phyloP scores from a whole-genome alignment of 2,888 invertebrate species.

The Cremastobaeus sp. region DNA sequence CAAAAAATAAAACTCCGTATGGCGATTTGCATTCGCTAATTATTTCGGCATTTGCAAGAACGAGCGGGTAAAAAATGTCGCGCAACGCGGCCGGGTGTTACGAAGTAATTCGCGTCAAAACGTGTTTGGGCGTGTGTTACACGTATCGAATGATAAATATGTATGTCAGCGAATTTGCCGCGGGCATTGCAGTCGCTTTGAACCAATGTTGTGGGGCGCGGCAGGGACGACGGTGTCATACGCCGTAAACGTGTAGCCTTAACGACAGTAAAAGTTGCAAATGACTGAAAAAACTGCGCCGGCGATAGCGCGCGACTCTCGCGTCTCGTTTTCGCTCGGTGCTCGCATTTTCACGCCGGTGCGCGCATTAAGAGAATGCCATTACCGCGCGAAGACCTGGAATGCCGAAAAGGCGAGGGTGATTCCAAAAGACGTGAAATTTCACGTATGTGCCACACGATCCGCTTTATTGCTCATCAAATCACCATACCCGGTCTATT shows the following conservation, averaged over 20 bases:
- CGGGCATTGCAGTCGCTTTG: constrained; percentile 30
- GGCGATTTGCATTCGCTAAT: constrained; percentile 11
- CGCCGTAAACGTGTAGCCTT: constrained; percentile 51
- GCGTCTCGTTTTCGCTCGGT: constrained; percentile 37
- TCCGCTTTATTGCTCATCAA: constrained; percentile 27
- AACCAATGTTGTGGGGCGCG: constrained; percentile 27
- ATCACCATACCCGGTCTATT: constrained; percentile 19
- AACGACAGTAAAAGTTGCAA: constrained; percentile 64
- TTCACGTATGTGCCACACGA: constrained; percentile 19
- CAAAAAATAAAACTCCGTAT: not conserved
- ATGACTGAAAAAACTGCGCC: constrained; percentile 64
- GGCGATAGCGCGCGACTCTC: constrained; percentile 62
- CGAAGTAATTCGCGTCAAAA: constrained; percentile 31
- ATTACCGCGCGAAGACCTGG: constrained; percentile 44
- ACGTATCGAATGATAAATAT: constrained; percentile 46
- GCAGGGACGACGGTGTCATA: constrained; percentile 51
- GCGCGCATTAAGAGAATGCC: constrained; percentile 64
- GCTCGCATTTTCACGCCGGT: constrained; percentile 63
- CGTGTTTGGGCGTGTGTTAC: constrained; percentile 14
- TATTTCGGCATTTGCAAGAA: constrained; percentile 15
- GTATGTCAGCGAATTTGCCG: constrained; percentile 41
- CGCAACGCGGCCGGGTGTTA: constrained; percentile 14
- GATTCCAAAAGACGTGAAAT: constrained; percentile 35
- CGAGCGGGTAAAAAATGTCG: not conserved
- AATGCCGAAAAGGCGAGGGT: constrained; percentile 42